phyloP scores from a whole-genome alignment of 2,797 vertebrate species.

The Echiichthys vipera region DNA sequence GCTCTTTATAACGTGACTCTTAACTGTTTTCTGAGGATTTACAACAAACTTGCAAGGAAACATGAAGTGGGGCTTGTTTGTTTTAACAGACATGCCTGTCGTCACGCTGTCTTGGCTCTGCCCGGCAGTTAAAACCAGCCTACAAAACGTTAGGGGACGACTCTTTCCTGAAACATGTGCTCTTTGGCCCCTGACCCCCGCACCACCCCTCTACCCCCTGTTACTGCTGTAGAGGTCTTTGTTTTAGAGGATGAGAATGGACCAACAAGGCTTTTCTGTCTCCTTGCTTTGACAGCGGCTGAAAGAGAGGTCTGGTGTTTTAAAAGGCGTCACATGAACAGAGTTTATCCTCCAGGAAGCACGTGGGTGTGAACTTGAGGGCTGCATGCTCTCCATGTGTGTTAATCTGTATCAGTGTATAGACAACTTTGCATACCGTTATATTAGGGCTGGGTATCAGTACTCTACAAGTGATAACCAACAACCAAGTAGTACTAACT shows the following conservation, averaged over 20 bases:
- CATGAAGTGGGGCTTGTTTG: constrained; percentile 54
- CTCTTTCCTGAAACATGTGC: constrained; percentile 76
- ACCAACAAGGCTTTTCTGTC: constrained; percentile 58
- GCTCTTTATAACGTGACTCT: neutral
- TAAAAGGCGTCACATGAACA: constrained; percentile 26
- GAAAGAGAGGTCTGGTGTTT: constrained; percentile 30
- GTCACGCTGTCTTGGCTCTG: constrained; percentile 56
- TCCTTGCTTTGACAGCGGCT: constrained; percentile 28
- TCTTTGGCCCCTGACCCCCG: constrained; percentile 70
- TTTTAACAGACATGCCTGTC: constrained; percentile 59
- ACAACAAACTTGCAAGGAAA: constrained; percentile 26
- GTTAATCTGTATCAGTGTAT: neutral
- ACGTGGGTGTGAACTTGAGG: neutral
- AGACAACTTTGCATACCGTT: neutral
- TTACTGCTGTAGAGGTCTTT: constrained; percentile 57
- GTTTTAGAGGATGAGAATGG: constrained; percentile 63
- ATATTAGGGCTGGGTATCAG: too few species aligned
- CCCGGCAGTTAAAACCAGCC: constrained; percentile 61
- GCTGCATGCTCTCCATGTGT: neutral
- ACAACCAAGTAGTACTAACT: too few species aligned
- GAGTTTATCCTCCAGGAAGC: constrained; percentile 19
- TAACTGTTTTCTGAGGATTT: constrained; percentile 33
- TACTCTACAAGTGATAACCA: too few species aligned
- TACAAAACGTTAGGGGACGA: constrained; percentile 62
- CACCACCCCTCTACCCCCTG: neutral